Percentiles rank a stretch among this genome's conserved stretches.
Evolutionary conservation across 2,888 invertebrate genomes (phyloP).

Genomic region (Drosophila sordidula): DNA sequence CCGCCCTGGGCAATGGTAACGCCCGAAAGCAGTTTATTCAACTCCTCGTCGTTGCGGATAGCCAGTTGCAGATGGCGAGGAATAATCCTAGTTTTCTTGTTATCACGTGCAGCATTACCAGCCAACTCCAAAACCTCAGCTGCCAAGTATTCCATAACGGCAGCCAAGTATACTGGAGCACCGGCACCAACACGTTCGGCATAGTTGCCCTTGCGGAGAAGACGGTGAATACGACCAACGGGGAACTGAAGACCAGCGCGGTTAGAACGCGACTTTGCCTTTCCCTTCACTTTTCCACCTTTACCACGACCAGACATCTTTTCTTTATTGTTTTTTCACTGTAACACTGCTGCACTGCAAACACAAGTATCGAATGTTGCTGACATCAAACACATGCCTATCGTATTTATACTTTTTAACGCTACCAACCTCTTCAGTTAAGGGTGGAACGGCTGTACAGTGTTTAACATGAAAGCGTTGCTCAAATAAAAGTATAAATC

Average conservation of each 20-base stretch:
- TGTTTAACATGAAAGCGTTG: too few species aligned
- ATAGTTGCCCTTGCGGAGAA: too few species aligned
- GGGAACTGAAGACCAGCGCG: conserved; percentile 29
- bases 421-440: too few species aligned
- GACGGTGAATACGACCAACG: too few species aligned
- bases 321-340: conserved; percentile 5
- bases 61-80: conserved; percentile 93
- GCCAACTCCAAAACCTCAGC: conserved; percentile 89
- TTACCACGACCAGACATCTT: conserved; percentile 84
- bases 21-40: too few species aligned
- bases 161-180: conserved; percentile 85
- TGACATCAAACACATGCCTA: too few species aligned
- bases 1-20: too few species aligned
- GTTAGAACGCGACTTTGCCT: conserved; percentile 86
- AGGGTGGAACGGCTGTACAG: too few species aligned
- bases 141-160: conserved; percentile 88
- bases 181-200: too few species aligned
- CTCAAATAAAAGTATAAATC: too few species aligned
- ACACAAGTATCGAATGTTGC: conserved; percentile 5
- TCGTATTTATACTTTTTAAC: too few species aligned
- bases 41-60: conserved; percentile 59
- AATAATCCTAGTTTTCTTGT: conserved; percentile 90
- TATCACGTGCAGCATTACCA: conserved; percentile 89
- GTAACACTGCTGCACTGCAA: neutral
- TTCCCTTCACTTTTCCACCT: conserved; percentile 84